Evolutionary conservation across 2,113 vertebrate genomes (phyloP), one percentile per base, ranked within the genome.

Genomic region (Ploceus nigricollis): DNA sequence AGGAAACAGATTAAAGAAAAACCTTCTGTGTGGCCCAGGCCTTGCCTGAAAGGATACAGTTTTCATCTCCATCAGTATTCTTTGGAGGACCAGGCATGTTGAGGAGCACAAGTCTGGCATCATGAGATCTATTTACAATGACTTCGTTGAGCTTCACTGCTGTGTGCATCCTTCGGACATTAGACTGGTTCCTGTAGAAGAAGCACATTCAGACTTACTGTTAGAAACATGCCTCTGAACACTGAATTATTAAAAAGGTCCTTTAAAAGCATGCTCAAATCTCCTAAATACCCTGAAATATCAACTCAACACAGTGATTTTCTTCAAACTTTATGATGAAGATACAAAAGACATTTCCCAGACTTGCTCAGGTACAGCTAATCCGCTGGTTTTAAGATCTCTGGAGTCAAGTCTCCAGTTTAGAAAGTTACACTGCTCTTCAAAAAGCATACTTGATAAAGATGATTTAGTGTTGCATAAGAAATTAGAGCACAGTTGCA

Each of bases 11-110:
- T 11, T 15, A 23, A 45, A 90, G 25, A 30, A 69, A 73, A 50
- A 25, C 19, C 30, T 16, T 53, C 33, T 7, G 15, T 2, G 7
- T 40, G n/a, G 22, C 53, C 39, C 15, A 75, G 72, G 82, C 50
- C n/a, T 93, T 44, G 85, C 28, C 76, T 50, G 53, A 92, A 99
- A 98, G 98, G 99, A 99, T 99, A 99, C 99, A 99, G 97, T 99
- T 99, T 96, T 99, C 99, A 77, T 99, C 99, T 33, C 99, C 99
- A 14, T 99, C 99, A 6, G 98, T 97, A 89, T 99, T 99, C 84
- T 99, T 99, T 17, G 99, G 99, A n/a, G 99, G 99, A 22, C 99
- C 99, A 2, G 99, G 99, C 99, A 99, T 99, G 98, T 99, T 99
- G 88, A 99, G 98, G 39, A 99, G 98, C 90, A 99, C 99, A 66